A percentile compares a stretch with the other conserved stretches of the same genome.
These are phyloP conservation scores for Arenaria interpres DNA, from an alignment of 2,113 vertebrate genomes.

Conservation along the genomic window DNA sequence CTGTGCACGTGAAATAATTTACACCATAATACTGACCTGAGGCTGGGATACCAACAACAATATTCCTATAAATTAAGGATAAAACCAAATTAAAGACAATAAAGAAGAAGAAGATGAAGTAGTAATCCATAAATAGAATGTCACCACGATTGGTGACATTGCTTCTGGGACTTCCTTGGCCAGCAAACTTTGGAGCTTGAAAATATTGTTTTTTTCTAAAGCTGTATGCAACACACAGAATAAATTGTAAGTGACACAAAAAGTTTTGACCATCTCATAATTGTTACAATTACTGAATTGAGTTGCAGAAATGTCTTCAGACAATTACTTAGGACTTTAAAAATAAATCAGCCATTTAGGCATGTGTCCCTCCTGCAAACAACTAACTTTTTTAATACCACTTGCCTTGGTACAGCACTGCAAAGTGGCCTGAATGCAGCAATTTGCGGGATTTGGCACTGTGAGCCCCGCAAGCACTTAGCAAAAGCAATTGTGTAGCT, in stretches of 20 bases:
- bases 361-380: slow-evolving; percentile 6
- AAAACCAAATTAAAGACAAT: not conserved
- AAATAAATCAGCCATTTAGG: slow-evolving; percentile 12
- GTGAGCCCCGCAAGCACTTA: slow-evolving; percentile 64
- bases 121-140: not conserved
- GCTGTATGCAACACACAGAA: not conserved
- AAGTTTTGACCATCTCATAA: not conserved
- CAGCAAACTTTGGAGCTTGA: not conserved
- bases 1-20: not conserved
- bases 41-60: not conserved
- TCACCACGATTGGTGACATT: not conserved
- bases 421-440: slow-evolving; percentile 53
- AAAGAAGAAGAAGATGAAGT: not conserved
- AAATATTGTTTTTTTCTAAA: not conserved
- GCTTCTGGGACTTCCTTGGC: not conserved
- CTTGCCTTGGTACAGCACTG: not conserved
- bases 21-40: not conserved
- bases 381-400: slow-evolving; percentile 22
- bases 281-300: not conserved
- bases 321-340: not conserved
- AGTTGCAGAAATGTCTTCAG: not conserved
- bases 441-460: slow-evolving; percentile 57
- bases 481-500: slow-evolving; percentile 66
- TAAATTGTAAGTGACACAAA: not conserved
- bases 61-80: not conserved